Base-by-base conservation (phyloP, 2,113 vertebrate genomes). In the Rhombomys opimus region DNA sequence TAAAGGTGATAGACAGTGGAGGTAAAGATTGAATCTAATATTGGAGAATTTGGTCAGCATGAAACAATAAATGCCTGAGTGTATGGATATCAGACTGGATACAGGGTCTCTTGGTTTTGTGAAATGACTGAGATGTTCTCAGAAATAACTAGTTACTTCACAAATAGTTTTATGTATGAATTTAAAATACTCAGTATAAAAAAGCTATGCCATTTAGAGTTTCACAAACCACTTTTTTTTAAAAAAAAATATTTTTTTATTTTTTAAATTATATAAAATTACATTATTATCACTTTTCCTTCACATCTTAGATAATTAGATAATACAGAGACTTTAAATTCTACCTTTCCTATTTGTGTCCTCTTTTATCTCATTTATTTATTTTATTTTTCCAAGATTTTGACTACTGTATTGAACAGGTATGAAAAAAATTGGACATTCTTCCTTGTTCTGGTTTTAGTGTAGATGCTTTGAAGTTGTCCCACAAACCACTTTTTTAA, bases 41-140 rank as follows among this genome's bases (percentile, higher is more conserved):
- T 61, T 46, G 8, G 5, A 93, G 54, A 73, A 14, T 13, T 32
- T 35, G 32, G n/a, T 35, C 15, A 59, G 77, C 32, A 38, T 23
- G 25, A 6, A 84, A 12, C 15, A 50, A 54, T 32, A 81, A 70
- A 32, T 25, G 14, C 0, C 2, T 76, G 20, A 3, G 0, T 41
- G 13, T 7, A 12, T 9, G 7, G 14, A 1, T 35, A 6, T 23
- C 5, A 3, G 3, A 17, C 2, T 73, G 7, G 1, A 17, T 70
- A 7, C 23, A 0, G 1, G 3, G 2, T 2, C 1, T 50, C 88
- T 46, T 23, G 35, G 13, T 25, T 70, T 15, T n/a, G 4, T 59
- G 77, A 89, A 67, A 38, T 25, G 67, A 52, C 12, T n/a, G 22
- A 30, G 15, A 12, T 14, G 5, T 27, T 72, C 22, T 63, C 15